Evolutionary conservation across 2,113 vertebrate genomes (phyloP).

Genomic region (Strix aluco): DNA sequence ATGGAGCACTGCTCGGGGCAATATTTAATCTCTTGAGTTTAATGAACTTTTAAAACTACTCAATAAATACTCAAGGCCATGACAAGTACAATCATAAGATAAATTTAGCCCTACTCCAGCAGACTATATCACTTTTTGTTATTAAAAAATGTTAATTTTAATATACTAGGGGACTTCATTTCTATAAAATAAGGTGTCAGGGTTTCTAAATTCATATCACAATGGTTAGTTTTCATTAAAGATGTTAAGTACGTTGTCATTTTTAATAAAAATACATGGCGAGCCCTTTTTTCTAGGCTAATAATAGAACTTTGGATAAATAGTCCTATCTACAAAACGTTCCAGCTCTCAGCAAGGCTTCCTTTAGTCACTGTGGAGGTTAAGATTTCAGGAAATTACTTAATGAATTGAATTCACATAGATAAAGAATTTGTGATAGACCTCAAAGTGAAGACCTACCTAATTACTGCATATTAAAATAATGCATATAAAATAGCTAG

Average conservation of each 20-base stretch:
- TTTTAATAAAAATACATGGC: conserved; percentile 15
- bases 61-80: conserved; percentile 75
- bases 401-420: conserved; percentile 9
- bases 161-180: conserved; percentile 66
- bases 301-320: conserved; percentile 62
- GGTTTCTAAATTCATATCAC: background rate
- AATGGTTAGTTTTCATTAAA: conserved; percentile 32
- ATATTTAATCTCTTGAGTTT: conserved; percentile 79
- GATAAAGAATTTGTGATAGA: conserved; percentile 10
- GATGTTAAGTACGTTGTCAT: conserved; percentile 47
- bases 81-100: conserved; percentile 73
- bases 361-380: background rate
- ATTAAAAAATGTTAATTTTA: conserved; percentile 79
- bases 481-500: background rate
- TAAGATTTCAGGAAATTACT: background rate
- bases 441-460: background rate
- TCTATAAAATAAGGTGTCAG: conserved; percentile 66
- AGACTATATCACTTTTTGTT: conserved; percentile 72
- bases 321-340: conserved; percentile 20
- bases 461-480: background rate
- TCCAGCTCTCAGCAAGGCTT: conserved; percentile 40
- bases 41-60: conserved; percentile 83
- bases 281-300: conserved; percentile 16
- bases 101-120: conserved; percentile 67
- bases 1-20: conserved; percentile 72